Base-by-base conservation (phyloP, 2,113 vertebrate genomes). In the Guaruba guarouba region DNA sequence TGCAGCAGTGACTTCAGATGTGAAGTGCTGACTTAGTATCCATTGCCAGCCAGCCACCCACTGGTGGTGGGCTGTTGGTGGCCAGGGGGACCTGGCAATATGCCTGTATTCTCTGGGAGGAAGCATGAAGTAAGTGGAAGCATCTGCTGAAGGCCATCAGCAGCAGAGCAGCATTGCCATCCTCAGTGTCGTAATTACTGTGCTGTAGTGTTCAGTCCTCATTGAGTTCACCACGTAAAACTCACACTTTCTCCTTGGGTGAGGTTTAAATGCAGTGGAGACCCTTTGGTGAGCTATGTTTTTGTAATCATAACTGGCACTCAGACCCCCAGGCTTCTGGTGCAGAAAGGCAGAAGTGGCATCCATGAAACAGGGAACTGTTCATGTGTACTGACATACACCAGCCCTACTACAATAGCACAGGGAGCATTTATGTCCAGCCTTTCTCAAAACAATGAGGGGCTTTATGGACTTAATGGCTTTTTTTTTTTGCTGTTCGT, bases 41-140 rank as follows among this genome's bases (percentile, higher is more conserved):
- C 20, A 3, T 14, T 2, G 3, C 55, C 62, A 79, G 3, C 55
- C 62, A 79, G 51, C 2, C 3, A 44, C 22, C 31, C 20, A 19
- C 24, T 49, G 39, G 41, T 66, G 43, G 27, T 73, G 61, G 31
- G 82, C 74, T 2, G 0, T 22, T 67, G 24, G 80, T 71, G 62
- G 33, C 29, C 4, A 0, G 18, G 3, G 10, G 63, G 46, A 76
- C 37, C 11, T 67, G 6, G 37, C 5, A 3, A 16, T 76, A 39
- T 78, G 69, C 49, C 43, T 17, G 1, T 0, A 0, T 68, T 59
- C 48, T 46, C 29, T 1, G 10, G 5, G 12, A 18, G 16, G 7
- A 73, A 31, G 49, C 0, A 0, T 78, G 33, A 17, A 51, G 17
- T 37, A 55, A 79, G 46, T 67, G 43, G 33, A 79, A 89, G 24